These are phyloP conservation scores for Strix aluco DNA, from an alignment of 2,113 vertebrate species.

Conservation along the genomic window DNA sequence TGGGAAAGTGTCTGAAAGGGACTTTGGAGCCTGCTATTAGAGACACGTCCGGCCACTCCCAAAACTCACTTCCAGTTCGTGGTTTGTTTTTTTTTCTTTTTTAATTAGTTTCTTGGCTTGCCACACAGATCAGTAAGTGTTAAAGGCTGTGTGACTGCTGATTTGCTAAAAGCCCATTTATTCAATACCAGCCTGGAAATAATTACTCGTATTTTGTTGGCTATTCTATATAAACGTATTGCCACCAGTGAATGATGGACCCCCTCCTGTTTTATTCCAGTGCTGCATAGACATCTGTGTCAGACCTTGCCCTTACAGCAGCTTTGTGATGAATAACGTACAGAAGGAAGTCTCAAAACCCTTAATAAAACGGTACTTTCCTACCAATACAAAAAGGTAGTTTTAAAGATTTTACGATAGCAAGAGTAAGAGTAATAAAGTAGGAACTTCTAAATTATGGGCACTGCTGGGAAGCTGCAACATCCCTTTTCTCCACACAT, in stretches of 20 bases:
- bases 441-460: not conserved
- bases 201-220: not conserved
- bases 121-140: not conserved
- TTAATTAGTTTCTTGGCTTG: conserved; percentile 43
- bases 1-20: conserved; percentile 68
- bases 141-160: conserved; percentile 4
- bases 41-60: conserved; percentile 60
- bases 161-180: conserved; percentile 21
- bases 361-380: not conserved
- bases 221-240: conserved; percentile 5
- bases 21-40: conserved; percentile 61
- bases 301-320: not conserved
- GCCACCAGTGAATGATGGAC: not conserved
- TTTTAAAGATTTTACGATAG: not conserved
- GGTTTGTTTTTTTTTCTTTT: not conserved
- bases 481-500: not conserved
- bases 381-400: not conserved
- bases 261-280: not conserved
- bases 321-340: not conserved
- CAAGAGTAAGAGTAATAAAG: not conserved
- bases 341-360: not conserved
- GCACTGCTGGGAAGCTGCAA: not conserved
- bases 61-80: conserved; percentile 57
- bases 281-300: not conserved
- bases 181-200: not conserved